Evolutionary conservation across 2,888 invertebrate genomes (phyloP).

Genomic region (Charanyca ferruginea): DNA sequence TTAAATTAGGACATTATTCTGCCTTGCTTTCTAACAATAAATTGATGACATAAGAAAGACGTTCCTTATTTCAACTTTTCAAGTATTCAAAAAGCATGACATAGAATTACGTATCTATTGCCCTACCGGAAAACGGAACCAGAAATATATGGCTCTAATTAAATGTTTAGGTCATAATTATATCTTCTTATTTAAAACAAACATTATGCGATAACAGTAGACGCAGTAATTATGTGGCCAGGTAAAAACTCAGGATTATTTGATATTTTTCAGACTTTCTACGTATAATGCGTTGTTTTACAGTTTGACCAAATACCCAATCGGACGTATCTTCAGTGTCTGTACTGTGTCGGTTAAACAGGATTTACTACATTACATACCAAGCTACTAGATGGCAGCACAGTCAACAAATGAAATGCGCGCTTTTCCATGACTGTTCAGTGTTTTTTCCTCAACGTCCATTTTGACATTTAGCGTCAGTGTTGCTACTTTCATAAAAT

Average conservation of each 20-base stretch:
- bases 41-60: conserved; percentile 5
- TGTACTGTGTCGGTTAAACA: conserved; percentile 66
- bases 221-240: conserved; percentile 8
- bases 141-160: background rate
- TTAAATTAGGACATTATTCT: conserved; percentile 1
- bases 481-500: conserved; percentile 69
- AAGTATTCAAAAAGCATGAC: conserved; percentile 46
- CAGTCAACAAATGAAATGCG: conserved; percentile 71
- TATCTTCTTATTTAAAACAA: background rate
- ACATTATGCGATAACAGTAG: background rate
- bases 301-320: background rate
- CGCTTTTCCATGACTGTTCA: conserved; percentile 75
- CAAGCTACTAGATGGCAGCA: conserved; percentile 78
- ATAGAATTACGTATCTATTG: background rate
- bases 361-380: conserved; percentile 25
- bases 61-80: conserved; percentile 42
- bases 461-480: conserved; percentile 73
- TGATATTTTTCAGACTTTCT: background rate
- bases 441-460: conserved; percentile 68
- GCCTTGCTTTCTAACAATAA: conserved; percentile 12
- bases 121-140: conserved; percentile 52
- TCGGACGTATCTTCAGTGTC: background rate
- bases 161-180: background rate
- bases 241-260: background rate
- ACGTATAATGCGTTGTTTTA: background rate